Conservation (phyloP, 1,140 invertebrate species). For the Saccostrea glomerata region DNA sequence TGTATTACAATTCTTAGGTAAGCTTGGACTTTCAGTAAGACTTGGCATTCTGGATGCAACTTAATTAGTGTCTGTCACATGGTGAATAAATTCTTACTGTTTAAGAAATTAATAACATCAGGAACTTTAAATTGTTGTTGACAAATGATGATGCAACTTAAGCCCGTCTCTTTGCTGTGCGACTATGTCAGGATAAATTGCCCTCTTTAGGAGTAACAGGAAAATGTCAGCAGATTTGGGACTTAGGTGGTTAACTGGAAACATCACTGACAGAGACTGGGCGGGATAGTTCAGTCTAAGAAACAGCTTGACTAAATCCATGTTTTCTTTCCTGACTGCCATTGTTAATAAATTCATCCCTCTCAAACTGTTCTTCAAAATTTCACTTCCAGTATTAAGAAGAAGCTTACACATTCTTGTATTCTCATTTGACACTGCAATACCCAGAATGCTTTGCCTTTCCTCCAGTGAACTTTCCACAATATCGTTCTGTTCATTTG, state of each 20-base stretch:
- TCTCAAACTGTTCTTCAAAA: constrained; percentile 18
- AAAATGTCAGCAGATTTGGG: constrained; percentile 26
- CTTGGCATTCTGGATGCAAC: too few species aligned
- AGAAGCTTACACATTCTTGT: background rate
- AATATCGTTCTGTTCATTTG: constrained; percentile 40
- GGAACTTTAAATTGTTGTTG: too few species aligned
- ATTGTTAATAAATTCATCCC: constrained; percentile 5
- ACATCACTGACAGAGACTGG: constrained; percentile 13
- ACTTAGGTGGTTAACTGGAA: background rate
- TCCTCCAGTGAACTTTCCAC: background rate
- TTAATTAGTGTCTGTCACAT: too few species aligned
- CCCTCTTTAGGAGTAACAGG: background rate
- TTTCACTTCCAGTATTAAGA: background rate
- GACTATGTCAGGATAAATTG: background rate
- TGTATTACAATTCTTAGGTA: too few species aligned
- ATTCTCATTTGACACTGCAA: constrained; percentile 39
- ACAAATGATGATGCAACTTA: too few species aligned
- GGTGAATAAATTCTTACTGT: too few species aligned
- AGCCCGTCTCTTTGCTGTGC: background rate
- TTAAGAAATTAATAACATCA: too few species aligned
- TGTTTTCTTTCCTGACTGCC: constrained; percentile 20
- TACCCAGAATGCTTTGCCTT: constrained; percentile 24
- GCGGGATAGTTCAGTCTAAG: constrained; percentile 40
- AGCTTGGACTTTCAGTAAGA: too few species aligned
- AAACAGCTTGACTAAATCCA: constrained; percentile 40